phyloP scores from a whole-genome alignment of 23 tunicate species.

The Aplidium turbinatum region DNA sequence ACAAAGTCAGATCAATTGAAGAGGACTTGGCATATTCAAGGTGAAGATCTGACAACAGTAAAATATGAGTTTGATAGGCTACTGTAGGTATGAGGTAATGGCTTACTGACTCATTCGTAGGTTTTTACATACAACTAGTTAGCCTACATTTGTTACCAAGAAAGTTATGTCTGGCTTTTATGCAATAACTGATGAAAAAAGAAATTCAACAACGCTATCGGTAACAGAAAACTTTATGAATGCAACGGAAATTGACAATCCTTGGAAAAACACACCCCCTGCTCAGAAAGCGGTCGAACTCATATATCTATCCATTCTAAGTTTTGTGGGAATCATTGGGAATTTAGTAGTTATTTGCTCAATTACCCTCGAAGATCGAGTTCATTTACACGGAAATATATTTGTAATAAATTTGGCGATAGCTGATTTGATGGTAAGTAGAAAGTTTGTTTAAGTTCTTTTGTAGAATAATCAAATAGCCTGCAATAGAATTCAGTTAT shows the following conservation, averaged over 20 bases:
- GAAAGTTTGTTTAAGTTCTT: neutral
- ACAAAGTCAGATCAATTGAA: too few relatives aligned
- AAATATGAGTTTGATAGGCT: too few relatives aligned
- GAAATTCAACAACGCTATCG: too few relatives aligned
- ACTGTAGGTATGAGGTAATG: too few relatives aligned
- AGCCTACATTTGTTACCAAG: too few relatives aligned
- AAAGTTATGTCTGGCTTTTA: too few relatives aligned
- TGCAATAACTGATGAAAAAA: too few relatives aligned
- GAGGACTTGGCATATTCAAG: too few relatives aligned
- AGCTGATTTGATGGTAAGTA: constrained; percentile 84
- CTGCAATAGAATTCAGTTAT: neutral
- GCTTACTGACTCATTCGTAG: too few relatives aligned
- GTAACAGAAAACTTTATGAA: too few relatives aligned
- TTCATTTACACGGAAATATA: constrained; percentile 79
- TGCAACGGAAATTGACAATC: neutral
- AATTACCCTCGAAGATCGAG: constrained; percentile 49
- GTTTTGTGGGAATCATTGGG: constrained; percentile 64
- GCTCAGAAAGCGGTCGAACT: constrained; percentile 49
- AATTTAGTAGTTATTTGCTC: constrained; percentile 84
- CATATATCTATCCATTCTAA: constrained; percentile 49
- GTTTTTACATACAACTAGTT: too few relatives aligned
- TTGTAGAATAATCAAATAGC: neutral
- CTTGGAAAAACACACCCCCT: constrained; percentile 28
- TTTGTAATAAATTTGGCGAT: constrained; percentile 85
- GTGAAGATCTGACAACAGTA: too few relatives aligned